phyloP scores from a whole-genome alignment of 1,140 invertebrate genomes.

The Nephotettix cincticeps region DNA sequence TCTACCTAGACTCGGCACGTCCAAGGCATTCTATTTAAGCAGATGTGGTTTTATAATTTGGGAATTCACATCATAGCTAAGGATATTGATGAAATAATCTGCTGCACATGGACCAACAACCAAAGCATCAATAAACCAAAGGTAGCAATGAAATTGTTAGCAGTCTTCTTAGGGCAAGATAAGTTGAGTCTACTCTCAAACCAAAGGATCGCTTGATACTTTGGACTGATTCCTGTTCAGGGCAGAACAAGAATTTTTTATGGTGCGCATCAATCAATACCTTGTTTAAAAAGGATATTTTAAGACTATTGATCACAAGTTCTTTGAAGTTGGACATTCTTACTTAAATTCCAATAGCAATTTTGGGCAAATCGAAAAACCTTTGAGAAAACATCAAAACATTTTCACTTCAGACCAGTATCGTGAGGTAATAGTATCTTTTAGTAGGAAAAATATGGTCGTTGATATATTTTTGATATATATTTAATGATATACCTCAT shows the following conservation, averaged over 20 bases:
- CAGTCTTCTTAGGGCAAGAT: constrained; percentile 22
- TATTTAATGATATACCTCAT: too few species aligned
- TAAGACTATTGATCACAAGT: constrained; percentile 1
- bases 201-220: constrained; percentile 20
- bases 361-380: constrained; percentile 28
- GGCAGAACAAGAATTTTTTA: constrained; percentile 25
- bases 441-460: constrained; percentile 15
- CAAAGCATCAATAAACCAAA: constrained; percentile 16
- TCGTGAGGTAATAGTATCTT: not conserved
- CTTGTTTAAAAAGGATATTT: too few species aligned
- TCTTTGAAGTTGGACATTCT: constrained; percentile 21
- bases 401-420: constrained; percentile 19
- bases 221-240: constrained; percentile 21
- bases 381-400: too few species aligned
- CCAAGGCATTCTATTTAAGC: constrained; percentile 3
- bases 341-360: constrained; percentile 28
- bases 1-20: not conserved
- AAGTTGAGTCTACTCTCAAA: constrained; percentile 20
- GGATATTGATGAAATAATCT: constrained; percentile 22
- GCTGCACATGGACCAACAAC: constrained; percentile 27
- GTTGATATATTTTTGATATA: too few species aligned
- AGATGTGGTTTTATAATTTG: constrained; percentile 28
- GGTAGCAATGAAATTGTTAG: constrained; percentile 28
- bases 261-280: constrained; percentile 25
- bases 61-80: constrained; percentile 25